These are phyloP conservation scores for Etia nguti DNA, from an alignment of 2,113 vertebrate species.

Conservation along the genomic window DNA sequence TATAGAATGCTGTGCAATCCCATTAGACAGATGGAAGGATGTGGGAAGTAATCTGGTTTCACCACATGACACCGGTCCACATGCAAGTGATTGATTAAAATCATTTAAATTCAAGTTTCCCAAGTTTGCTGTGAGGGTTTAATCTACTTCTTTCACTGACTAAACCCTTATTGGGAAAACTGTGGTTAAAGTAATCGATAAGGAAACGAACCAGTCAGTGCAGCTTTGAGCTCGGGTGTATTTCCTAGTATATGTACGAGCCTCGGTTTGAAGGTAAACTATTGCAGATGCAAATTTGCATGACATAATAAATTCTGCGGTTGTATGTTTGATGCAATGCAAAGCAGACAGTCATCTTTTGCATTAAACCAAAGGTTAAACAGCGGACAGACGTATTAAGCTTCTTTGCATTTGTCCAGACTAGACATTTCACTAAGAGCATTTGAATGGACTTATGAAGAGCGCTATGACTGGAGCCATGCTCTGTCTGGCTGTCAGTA, in stretches of 20 bases:
- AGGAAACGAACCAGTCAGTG: background rate
- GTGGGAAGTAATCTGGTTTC: background rate
- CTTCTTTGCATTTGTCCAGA: constrained; percentile 49
- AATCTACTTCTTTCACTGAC: background rate
- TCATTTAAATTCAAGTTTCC: background rate
- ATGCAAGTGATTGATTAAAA: background rate
- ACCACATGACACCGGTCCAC: background rate
- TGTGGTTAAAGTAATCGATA: fast-evolving
- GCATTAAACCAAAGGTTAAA: constrained; percentile 17
- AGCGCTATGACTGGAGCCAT: background rate
- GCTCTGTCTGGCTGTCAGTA: background rate
- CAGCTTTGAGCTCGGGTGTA: background rate
- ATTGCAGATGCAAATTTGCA: background rate
- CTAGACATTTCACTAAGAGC: constrained; percentile 50
- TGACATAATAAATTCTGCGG: background rate
- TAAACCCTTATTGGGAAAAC: background rate
- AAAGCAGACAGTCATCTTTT: background rate
- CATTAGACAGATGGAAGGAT: constrained; percentile 6
- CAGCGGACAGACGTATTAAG: constrained; percentile 50
- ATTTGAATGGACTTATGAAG: constrained; percentile 49
- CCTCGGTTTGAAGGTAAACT: background rate
- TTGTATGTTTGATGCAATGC: background rate
- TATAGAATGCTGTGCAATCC: fast-evolving
- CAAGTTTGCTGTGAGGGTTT: background rate
- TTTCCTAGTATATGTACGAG: fast-evolving